These are phyloP conservation scores for Loripinus fragilis DNA, from an alignment of 2,888 invertebrate genomes.

Conservation along the genomic window DNA sequence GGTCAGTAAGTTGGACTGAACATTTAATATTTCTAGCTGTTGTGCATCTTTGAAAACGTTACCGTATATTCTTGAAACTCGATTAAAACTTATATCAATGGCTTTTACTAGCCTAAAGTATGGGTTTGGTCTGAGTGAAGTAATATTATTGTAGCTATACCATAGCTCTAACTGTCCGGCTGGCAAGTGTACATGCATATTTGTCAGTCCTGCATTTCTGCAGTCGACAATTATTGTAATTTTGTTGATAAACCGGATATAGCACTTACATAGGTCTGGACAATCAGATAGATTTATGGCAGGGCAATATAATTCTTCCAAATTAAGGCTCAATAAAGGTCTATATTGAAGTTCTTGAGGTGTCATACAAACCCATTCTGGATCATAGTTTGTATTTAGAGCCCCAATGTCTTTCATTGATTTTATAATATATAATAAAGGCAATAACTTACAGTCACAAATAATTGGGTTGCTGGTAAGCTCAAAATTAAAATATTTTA, in stretches of 20 bases:
- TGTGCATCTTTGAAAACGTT: slow-evolving; percentile 6
- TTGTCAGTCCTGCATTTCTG: slow-evolving; percentile 23
- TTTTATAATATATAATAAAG: slow-evolving; percentile 32
- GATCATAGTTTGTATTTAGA: slow-evolving; percentile 37
- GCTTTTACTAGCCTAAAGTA: slow-evolving; percentile 11
- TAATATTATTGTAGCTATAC: slow-evolving; percentile 63
- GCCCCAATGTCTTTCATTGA: background rate
- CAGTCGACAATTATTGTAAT: slow-evolving; percentile 60
- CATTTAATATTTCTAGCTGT: slow-evolving; percentile 7
- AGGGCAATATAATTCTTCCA: slow-evolving; percentile 32
- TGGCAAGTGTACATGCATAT: slow-evolving; percentile 48
- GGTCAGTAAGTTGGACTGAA: slow-evolving; percentile 35
- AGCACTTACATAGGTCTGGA: slow-evolving; percentile 54
- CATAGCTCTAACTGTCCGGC: slow-evolving; percentile 54
- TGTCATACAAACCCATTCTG: slow-evolving; percentile 51
- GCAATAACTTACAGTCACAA: slow-evolving; percentile 51
- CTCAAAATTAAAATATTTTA: slow-evolving; percentile 52
- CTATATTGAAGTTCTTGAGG: slow-evolving; percentile 47
- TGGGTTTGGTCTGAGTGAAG: background rate
- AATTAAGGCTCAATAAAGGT: slow-evolving; percentile 35
- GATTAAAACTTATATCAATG: slow-evolving; percentile 28
- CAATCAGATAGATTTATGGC: slow-evolving; percentile 27
- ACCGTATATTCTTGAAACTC: background rate
- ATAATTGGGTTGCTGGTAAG: slow-evolving; percentile 40
- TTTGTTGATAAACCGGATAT: slow-evolving; percentile 31